Evolutionary conservation across 2,797 vertebrate genomes (phyloP).

Genomic region (Pangasius djambal): DNA sequence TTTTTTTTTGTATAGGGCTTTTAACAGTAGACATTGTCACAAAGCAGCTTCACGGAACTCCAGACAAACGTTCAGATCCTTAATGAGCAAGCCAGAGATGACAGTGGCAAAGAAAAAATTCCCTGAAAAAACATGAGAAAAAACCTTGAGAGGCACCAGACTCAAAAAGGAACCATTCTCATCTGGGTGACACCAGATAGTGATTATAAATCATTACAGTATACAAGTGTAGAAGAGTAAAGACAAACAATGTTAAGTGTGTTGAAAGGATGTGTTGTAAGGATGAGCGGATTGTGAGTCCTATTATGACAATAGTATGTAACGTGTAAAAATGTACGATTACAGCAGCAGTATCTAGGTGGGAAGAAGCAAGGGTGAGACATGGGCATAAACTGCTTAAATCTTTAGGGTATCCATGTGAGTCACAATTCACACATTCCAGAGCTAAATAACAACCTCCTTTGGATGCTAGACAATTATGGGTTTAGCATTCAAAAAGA

Average conservation of each 20-base stretch:
- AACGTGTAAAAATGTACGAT: background rate
- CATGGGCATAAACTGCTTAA: background rate
- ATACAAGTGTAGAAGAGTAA: background rate
- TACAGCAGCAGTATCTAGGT: background rate
- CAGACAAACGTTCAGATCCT: background rate
- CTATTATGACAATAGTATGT: background rate
- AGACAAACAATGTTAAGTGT: background rate
- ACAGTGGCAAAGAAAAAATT: background rate
- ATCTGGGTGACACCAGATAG: background rate
- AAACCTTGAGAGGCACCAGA: background rate
- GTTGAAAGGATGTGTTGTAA: background rate
- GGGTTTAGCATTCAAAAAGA: background rate
- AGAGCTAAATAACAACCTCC: background rate
- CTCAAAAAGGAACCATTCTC: background rate
- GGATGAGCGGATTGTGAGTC: background rate
- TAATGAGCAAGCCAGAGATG: background rate
- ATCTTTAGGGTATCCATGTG: background rate
- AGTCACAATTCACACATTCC: slow-evolving; percentile 9
- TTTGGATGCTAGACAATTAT: slow-evolving; percentile 4
- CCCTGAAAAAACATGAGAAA: background rate
- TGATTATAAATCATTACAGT: background rate
- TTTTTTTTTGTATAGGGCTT: background rate
- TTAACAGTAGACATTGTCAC: background rate
- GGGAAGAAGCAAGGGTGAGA: background rate
- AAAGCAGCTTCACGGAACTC: background rate